Percentiles rank a stretch among this genome's conserved stretches.
These are phyloP conservation scores for Melangyna quadrimaculata DNA, from an alignment of 2,888 invertebrate species.

Conservation along the genomic window DNA sequence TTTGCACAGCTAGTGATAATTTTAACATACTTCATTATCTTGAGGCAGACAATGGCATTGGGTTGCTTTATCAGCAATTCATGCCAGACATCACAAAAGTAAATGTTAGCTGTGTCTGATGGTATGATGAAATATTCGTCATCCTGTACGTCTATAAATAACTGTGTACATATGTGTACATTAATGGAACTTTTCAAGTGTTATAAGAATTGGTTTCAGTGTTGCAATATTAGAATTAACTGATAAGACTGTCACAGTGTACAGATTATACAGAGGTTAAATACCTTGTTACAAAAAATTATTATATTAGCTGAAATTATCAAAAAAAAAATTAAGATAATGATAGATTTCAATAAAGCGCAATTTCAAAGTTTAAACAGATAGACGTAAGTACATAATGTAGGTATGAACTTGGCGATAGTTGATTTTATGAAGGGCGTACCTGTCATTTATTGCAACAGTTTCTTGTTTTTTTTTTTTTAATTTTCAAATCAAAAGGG, in stretches of 20 bases:
- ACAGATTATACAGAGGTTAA: background rate
- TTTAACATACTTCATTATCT: constrained; percentile 3
- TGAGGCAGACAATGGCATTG: constrained; percentile 20
- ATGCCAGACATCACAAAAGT: background rate
- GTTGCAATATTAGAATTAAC: background rate
- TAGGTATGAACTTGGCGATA: no score
- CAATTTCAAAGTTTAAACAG: background rate
- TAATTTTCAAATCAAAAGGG: background rate
- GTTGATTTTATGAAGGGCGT: background rate
- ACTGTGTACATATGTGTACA: background rate
- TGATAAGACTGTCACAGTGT: background rate
- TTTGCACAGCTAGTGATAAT: background rate
- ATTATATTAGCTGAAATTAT: background rate
- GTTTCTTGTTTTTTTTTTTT: background rate
- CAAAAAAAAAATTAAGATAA: background rate
- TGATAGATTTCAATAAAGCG: background rate
- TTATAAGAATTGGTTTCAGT: background rate
- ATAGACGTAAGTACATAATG: no score
- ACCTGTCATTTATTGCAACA: background rate
- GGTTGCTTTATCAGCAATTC: background rate
- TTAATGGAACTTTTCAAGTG: background rate
- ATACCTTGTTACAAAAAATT: background rate
- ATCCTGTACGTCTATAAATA: background rate
- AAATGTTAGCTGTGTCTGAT: background rate
- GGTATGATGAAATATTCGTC: constrained; percentile 3